Conservation (phyloP, 2,113 vertebrate species). For the Forbesichthys papilliferus region DNA sequence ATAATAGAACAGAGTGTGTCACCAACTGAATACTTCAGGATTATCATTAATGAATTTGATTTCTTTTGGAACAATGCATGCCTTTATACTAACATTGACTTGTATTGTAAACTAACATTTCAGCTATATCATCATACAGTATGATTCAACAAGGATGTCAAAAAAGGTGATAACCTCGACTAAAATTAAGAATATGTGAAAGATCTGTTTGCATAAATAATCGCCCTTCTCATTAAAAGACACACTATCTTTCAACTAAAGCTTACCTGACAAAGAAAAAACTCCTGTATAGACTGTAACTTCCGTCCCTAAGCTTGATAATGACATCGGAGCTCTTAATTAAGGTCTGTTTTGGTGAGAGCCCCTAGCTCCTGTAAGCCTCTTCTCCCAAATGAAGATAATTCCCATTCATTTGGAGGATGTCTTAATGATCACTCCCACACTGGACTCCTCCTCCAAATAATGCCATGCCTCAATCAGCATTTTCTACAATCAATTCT, state of each 20-base stretch:
- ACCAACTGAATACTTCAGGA: too few relatives aligned
- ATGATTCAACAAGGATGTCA: too few relatives aligned
- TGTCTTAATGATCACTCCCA: conserved; percentile 73
- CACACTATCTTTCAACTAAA: conserved; percentile 1
- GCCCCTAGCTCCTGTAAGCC: conserved; percentile 57
- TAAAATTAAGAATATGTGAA: too few relatives aligned
- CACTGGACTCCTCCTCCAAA: conserved; percentile 66
- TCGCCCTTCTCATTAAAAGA: background rate
- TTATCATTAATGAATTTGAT: too few relatives aligned
- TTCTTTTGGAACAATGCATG: too few relatives aligned
- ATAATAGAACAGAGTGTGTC: too few relatives aligned
- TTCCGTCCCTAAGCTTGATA: conserved; percentile 16
- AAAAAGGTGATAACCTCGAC: too few relatives aligned
- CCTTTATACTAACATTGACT: too few relatives aligned
- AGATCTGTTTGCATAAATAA: too few relatives aligned
- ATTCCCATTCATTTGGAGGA: conserved; percentile 67
- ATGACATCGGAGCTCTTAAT: conserved; percentile 61
- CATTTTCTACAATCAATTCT: conserved; percentile 74
- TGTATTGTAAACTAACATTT: too few relatives aligned
- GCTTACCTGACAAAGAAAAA: background rate
- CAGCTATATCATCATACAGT: too few relatives aligned
- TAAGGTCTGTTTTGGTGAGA: conserved; percentile 61
- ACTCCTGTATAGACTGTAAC: background rate
- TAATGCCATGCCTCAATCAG: conserved; percentile 69
- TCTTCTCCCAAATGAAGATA: conserved; percentile 62